Conservation (phyloP, 2,113 vertebrate genomes). For the Callorhinus ursinus region DNA sequence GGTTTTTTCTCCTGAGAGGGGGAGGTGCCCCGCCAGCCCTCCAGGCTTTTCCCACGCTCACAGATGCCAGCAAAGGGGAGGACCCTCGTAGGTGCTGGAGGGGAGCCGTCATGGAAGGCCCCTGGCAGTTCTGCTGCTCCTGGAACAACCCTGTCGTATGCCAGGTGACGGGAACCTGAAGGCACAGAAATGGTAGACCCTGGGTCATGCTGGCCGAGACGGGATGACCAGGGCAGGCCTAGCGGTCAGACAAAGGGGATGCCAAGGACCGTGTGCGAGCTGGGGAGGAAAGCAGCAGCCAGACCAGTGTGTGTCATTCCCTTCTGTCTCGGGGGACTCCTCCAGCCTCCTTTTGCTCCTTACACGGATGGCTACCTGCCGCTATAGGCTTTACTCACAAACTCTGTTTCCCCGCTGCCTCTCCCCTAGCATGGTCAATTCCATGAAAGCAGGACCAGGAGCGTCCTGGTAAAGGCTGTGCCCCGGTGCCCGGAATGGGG, state of each 20-base stretch:
- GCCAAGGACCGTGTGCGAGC: not conserved
- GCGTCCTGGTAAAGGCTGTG: not conserved
- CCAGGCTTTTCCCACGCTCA: not conserved
- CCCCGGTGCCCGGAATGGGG: not conserved
- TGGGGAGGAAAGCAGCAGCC: not conserved
- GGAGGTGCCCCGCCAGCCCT: not conserved
- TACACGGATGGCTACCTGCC: not conserved
- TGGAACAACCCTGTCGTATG: not conserved
- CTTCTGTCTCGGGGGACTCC: no score
- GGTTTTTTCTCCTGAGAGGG: constrained; percentile 21
- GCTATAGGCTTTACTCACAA: not conserved
- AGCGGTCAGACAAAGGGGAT: not conserved
- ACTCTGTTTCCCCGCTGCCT: no score
- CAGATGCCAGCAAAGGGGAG: not conserved
- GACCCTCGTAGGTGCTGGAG: not conserved
- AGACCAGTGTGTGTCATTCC: no score
- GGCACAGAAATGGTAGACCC: not conserved
- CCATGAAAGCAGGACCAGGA: not conserved
- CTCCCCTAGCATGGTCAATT: not conserved
- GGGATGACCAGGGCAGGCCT: not conserved
- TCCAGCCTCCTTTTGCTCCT: not conserved
- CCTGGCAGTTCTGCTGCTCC: not conserved
- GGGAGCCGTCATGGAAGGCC: not conserved
- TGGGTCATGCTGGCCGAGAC: not conserved
- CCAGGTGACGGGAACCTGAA: constrained; percentile 27